These are phyloP conservation scores for Theretra japonica DNA, from an alignment of 2,888 invertebrate genomes.

Conservation along the genomic window DNA sequence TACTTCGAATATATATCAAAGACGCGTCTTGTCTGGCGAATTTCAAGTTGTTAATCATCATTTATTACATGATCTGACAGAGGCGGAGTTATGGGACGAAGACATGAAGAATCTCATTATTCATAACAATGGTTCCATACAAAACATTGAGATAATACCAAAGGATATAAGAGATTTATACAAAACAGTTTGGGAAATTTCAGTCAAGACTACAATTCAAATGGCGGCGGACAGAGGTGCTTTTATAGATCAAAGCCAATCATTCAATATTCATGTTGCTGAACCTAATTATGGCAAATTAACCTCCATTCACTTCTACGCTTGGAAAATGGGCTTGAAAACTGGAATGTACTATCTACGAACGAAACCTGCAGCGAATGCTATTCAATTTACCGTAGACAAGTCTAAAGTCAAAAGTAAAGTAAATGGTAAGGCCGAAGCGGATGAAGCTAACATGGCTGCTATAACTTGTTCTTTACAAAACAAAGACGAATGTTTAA, in stretches of 20 bases:
- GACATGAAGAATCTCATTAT: conserved; percentile 98
- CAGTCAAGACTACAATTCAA: conserved; percentile 95
- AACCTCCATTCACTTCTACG: conserved; percentile 99
- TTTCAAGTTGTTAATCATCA: conserved; percentile 99
- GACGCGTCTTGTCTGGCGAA: conserved; percentile 97
- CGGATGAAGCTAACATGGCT: conserved; percentile 85
- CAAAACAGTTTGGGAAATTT: conserved; percentile 99
- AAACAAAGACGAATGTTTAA: conserved; percentile 94
- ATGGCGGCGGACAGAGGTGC: conserved; percentile 99
- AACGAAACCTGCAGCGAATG: conserved; percentile 97
- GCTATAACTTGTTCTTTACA: conserved; percentile 93
- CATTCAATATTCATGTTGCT: conserved; percentile 98
- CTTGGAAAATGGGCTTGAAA: conserved; percentile 98
- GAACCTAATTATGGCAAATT: conserved; percentile 96
- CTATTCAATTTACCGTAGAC: conserved; percentile 99
- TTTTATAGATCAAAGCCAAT: conserved; percentile 99
- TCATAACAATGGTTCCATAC: conserved; percentile 96
- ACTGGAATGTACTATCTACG: conserved; percentile 99
- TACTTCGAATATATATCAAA: conserved; percentile 97
- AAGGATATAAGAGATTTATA: conserved; percentile 93
- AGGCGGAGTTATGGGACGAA: conserved; percentile 96
- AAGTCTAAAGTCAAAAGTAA: conserved; percentile 83
- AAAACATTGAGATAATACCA: conserved; percentile 93
- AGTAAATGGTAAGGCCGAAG: conserved; percentile 61
- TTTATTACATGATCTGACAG: conserved; percentile 95